Evolutionary conservation across 2,113 vertebrate species (phyloP), one percentile per base, ranked within the genome.

Genomic region (Recurvirostra avosetta): DNA sequence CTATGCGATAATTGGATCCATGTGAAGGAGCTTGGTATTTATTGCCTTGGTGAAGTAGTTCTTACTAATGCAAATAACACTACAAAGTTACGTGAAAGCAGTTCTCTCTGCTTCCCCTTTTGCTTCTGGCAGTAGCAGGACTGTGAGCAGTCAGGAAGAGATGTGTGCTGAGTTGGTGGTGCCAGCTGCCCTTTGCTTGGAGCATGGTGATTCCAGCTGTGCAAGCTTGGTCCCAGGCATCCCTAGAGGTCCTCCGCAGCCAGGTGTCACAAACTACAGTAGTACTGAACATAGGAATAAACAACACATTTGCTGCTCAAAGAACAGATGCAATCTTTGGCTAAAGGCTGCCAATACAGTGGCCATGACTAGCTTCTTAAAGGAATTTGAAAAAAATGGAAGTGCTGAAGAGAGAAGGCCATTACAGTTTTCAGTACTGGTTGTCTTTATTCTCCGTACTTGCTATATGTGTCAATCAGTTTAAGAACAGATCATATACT

Each of bases 161-260:
- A 32, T 29, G 41, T 3, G 3, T 32, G 30, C 38, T 2, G 2
- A 65, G 32, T 1, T 38, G 9, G 25, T 11, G 9, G 16, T 38
- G 16, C 27, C 25, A 38, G 12, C 15, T 18, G 32, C 26, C 26
- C 36, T 55, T 14, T 49, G 26, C 36, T 36, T 49, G 14, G 7
- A 71, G 19, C 23, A 21, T 4, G 9, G 43, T 7, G 12, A 12
- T 50, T 82, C 22, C 43, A 43, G 49, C 49, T 23, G 32, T 12
- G 23, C 27, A 45, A 45, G 20, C 25, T 32, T 56, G 8, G 19
- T 40, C 14, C 11, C 34, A n/a, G 8, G 16, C 43, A 77, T 40
- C 29, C 40, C 43, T 3, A 38, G 16, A 58, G 25, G 29, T 72
- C 34, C 34, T 59, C 26, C 36, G 55, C 25, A 58, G 43, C 2